Evolutionary conservation across 2,888 invertebrate genomes (phyloP).

Genomic region (Sphaerophoria rueppellii): DNA sequence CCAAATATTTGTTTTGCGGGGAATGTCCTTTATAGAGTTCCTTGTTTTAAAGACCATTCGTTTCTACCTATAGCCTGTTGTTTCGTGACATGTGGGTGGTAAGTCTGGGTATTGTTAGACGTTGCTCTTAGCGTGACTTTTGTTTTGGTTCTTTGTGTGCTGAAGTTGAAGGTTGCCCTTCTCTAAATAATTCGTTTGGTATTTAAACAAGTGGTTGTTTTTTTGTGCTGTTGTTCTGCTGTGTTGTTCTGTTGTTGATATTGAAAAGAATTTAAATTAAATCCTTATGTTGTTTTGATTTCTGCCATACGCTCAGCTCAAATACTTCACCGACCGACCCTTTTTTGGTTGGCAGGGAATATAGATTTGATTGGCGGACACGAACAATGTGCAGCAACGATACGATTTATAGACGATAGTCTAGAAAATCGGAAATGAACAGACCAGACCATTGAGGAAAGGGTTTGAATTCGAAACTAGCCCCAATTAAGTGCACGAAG

Average conservation of each 20-base stretch:
- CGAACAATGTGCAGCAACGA: conserved; percentile 1
- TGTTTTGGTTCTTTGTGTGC: conserved; percentile 50
- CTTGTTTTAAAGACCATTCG: conserved; percentile 6
- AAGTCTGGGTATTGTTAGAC: conserved; percentile 2
- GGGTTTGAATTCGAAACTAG: conserved; percentile 10
- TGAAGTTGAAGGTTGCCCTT: conserved; percentile 45
- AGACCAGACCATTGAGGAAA: conserved; percentile 9
- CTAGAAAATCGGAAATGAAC: conserved; percentile 7
- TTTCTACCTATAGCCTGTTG: conserved; percentile 2
- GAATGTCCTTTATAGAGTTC: conserved; percentile 49
- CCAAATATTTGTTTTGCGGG: conserved; percentile 55
- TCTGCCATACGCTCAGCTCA: conserved; percentile 34
- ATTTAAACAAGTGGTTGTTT: conserved; percentile 50
- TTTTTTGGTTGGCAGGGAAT: neutral
- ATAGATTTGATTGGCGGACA: conserved; percentile 42
- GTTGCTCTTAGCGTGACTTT: conserved; percentile 42
- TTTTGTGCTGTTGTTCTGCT: neutral
- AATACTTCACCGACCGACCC: neutral
- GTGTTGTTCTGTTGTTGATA: neutral
- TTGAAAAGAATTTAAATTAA: conserved; percentile 58
- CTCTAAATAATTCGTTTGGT: conserved; percentile 2
- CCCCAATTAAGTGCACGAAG: conserved; percentile 59
- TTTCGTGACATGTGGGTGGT: neutral
- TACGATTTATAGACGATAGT: neutral
- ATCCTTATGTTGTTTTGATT: conserved; percentile 58